Conservation (phyloP, 2,113 vertebrate genomes). For the Rhipidura dahli region DNA sequence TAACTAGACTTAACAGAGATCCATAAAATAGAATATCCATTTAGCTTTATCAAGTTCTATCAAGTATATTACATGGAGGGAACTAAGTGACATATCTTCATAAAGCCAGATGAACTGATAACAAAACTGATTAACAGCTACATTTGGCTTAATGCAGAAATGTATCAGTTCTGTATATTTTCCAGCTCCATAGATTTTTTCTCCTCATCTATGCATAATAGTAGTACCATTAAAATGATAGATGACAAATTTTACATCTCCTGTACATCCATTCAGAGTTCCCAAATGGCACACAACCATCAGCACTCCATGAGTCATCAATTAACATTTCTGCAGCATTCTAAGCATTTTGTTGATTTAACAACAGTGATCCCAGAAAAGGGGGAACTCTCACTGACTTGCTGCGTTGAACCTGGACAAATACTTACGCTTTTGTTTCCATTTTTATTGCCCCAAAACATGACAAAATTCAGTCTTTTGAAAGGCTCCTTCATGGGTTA, state of each 20-base stretch:
- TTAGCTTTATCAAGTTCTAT: not conserved
- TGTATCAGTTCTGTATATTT: not conserved
- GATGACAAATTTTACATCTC: not conserved
- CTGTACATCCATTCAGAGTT: not conserved
- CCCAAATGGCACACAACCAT: accelerated
- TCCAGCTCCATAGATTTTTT: not conserved
- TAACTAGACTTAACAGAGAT: not conserved
- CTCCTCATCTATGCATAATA: not conserved
- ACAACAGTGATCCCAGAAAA: not conserved
- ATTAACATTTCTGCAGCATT: not conserved
- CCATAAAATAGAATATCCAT: not conserved
- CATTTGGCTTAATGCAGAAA: not conserved
- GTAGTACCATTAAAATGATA: not conserved
- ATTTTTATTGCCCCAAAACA: not conserved
- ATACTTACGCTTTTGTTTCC: not conserved
- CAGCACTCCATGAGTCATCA: not conserved
- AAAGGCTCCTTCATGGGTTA: not conserved
- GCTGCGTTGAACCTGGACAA: not conserved
- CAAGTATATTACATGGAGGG: not conserved
- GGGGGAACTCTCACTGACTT: not conserved
- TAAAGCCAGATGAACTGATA: not conserved
- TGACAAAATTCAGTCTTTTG: not conserved
- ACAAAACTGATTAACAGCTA: not conserved
- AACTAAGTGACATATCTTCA: not conserved
- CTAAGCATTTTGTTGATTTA: not conserved